phyloP scores from a whole-genome alignment of 2,113 vertebrate genomes.

The Muntiacus muntjak region DNA sequence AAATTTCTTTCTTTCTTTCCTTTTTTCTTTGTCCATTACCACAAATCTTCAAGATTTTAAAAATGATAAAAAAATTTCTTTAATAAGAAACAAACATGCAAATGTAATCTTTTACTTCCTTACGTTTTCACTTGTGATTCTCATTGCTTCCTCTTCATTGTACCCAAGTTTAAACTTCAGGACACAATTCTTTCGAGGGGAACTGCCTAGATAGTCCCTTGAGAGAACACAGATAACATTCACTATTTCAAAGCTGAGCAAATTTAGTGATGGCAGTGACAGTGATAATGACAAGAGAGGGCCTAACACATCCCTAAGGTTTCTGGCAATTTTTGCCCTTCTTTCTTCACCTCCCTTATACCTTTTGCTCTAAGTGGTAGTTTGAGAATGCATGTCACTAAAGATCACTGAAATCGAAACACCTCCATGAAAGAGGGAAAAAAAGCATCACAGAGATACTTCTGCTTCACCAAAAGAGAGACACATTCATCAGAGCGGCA shows the following conservation, averaged over 20 bases:
- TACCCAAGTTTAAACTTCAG: neutral
- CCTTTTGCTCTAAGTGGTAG: neutral
- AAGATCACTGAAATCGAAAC: conserved; percentile 31
- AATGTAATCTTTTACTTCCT: neutral
- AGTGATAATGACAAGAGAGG: neutral
- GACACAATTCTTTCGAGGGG: neutral
- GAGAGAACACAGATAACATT: neutral
- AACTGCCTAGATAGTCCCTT: neutral
- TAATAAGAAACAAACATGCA: neutral
- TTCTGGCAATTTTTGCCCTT: neutral
- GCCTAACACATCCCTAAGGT: neutral
- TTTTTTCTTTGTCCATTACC: neutral
- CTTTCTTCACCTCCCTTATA: conserved; percentile 10
- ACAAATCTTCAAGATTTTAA: neutral
- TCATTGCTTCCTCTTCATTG: neutral
- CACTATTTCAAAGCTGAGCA: neutral
- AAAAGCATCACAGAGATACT: neutral
- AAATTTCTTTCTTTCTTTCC: neutral
- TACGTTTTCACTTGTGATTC: neutral
- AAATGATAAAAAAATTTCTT: neutral
- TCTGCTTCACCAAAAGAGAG: neutral
- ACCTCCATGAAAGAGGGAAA: neutral
- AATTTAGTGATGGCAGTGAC: neutral
- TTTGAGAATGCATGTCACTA: conserved; percentile 21
- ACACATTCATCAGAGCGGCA: neutral